Base-by-base conservation (phyloP, 2,888 invertebrate species). In the Pseudolycoriella hygida region DNA sequence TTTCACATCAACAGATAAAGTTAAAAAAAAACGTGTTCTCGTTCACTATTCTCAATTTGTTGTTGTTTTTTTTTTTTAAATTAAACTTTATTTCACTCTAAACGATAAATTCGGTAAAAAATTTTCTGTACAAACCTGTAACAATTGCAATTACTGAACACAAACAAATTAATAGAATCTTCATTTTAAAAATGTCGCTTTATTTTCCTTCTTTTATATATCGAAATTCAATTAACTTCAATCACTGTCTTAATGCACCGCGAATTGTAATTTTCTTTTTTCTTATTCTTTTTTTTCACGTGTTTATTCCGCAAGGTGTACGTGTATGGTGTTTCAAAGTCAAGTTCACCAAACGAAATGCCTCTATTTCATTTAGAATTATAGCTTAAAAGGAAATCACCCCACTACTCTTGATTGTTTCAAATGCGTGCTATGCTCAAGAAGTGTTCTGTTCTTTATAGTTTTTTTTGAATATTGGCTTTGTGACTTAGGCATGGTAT, bases 341-440 rank as follows among this genome's bases (percentile, higher is more conserved):
- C 62, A 60, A 61, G 60, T 60, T 59, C 57, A 56, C 56, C 57
- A 54, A 53, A 55, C 54, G 56, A 57, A 61, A 60, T 61, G 60
- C 56, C 55, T 56, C 52, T 52, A 53, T 55, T 56, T 54, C 54
- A 55, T 53, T 54, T 54, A 52, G 50, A 53, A 51, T 53, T 53
- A 56, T 57, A 56, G 55, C 56, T 61, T 60, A 57, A 59, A 59
- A 60, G 60, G 57, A 57, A 56, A 54, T 58, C 52, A 55, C 51
- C 53, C 50, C 53, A 52, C 51, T 49, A 45, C 40, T 12, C n/a
- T 4, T 40, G 34, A 34, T 12, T 12, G 25, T 25, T 25, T 25
- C 25, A 25, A 25, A 25, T 34, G 34, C 34, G 34, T 34, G 34
- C 34, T 34, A 34, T 34, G 15, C 34, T 34, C 15, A 34, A 30